Evolutionary conservation across 2,888 invertebrate species (phyloP), one percentile per base, ranked within the genome.

Genomic region (Anorthoa munda): DNA sequence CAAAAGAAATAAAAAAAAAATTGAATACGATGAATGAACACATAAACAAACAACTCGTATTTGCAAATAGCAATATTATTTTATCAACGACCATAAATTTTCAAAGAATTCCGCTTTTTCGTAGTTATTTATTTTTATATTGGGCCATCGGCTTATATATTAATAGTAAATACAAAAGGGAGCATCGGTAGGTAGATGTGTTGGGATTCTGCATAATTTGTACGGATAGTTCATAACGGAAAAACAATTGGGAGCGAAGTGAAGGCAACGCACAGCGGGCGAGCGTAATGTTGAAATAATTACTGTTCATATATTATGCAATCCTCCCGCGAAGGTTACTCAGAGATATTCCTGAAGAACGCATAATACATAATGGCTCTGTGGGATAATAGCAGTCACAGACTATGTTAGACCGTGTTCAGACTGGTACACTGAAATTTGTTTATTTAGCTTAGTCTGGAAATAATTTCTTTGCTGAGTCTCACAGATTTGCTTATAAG

Each of bases 221-320:
- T 74, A 76, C 13, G 66, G 60, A 66, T 80, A 59, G 67, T 73
- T 82, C 69, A 81, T 92, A 91, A 92, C 87, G 89, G 84, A 89
- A 91, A 92, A 93, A 92, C 87, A 89, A 92, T 93, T 89, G 87
- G 81, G 87, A 81, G 72, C 77, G 72, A 86, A 88, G 83, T 85
- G 83, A 72, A 87, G 81, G 83, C 81, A 86, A 86, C 86, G 85
- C 84, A 88, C 88, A 89, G 80, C 81, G 84, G 83, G 79, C 85
- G 85, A 87, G 87, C 83, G 82, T 92, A 92, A 92, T 91, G 91
- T 90, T 92, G 90, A 92, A 94, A 93, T 94, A 94, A 94, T 94
- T 93, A 93, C 92, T 83, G 91, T 92, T 93, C 90, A 95, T 95
- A 93, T 90, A 94, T 94, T 93, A 94, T 94, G 93, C 93, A 93